These are phyloP conservation scores for Tarsius wallacei DNA, from an alignment of 2,797 vertebrate species.

Conservation along the genomic window DNA sequence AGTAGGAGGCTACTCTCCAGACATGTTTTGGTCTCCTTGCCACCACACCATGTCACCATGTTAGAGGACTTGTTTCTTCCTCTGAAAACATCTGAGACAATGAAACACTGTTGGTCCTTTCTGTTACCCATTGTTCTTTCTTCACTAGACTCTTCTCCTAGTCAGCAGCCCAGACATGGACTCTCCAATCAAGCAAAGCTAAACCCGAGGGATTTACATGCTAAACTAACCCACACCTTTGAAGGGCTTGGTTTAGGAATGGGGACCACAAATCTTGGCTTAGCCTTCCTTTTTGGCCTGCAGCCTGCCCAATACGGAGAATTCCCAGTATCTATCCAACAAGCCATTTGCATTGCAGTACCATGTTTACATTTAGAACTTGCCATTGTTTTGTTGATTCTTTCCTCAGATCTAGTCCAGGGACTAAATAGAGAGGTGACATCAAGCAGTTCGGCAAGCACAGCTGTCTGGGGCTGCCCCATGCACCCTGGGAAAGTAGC, in stretches of 20 bases:
- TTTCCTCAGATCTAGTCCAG: conserved; percentile 39
- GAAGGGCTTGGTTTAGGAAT: not conserved
- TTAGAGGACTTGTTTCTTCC: not conserved
- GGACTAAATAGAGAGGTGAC: conserved; percentile 83
- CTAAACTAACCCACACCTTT: not conserved
- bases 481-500: conserved; percentile 56
- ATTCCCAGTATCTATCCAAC: not conserved
- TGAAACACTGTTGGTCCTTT: not conserved
- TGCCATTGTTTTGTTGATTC: conserved; percentile 62
- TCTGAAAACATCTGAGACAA: not conserved
- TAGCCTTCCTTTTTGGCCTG: not conserved
- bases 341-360: not conserved
- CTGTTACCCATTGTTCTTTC: not conserved
- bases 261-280: not conserved
- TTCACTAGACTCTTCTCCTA: not conserved
- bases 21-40: too few relatives aligned
- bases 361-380: conserved; percentile 41
- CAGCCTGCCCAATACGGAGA: not conserved
- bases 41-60: accelerated
- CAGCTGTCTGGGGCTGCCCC: conserved; percentile 70
- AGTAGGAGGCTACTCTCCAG: not conserved
- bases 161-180: not conserved
- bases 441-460: conserved; percentile 76
- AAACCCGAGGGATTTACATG: not conserved
- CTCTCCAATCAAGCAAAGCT: not conserved